A percentile compares a stretch with the other conserved stretches of the same genome.
Conservation (phyloP, 92 coral and sea anemone species). For the Desmophyllum pertusum region DNA sequence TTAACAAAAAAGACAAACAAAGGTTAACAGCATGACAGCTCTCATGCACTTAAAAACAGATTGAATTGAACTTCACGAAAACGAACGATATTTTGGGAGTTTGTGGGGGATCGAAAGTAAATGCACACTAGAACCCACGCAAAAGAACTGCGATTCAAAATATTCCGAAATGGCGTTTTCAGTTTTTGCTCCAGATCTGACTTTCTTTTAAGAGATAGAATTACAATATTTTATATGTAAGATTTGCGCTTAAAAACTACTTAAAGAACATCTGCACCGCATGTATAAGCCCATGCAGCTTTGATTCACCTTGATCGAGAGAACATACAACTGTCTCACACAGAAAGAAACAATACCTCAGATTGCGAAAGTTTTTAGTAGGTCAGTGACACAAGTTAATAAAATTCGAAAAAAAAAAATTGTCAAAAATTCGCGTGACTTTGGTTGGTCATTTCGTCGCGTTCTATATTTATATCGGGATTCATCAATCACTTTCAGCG, state of each 20-base stretch:
- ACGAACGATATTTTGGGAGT: neutral
- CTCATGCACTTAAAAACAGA: neutral
- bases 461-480: neutral
- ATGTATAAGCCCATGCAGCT: neutral
- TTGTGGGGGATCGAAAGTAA: neutral
- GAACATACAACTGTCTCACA: neutral
- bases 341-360: constrained; percentile 1
- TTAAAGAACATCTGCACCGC: constrained; percentile 19
- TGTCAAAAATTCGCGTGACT: neutral
- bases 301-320: neutral
- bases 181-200: neutral
- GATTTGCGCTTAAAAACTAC: neutral
- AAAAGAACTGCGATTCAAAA: neutral
- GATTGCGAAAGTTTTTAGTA: too few species aligned
- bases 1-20: constrained; percentile 4
- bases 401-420: too few species aligned
- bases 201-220: neutral
- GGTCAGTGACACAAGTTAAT: too few species aligned
- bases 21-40: neutral
- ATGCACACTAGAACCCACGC: neutral
- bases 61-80: neutral
- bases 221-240: neutral
- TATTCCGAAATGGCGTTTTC: neutral
- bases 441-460: neutral
- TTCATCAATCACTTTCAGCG: constrained; percentile 2